These are phyloP conservation scores for Coregonus ussuriensis DNA, from an alignment of 2,797 vertebrate genomes.

Conservation along the genomic window DNA sequence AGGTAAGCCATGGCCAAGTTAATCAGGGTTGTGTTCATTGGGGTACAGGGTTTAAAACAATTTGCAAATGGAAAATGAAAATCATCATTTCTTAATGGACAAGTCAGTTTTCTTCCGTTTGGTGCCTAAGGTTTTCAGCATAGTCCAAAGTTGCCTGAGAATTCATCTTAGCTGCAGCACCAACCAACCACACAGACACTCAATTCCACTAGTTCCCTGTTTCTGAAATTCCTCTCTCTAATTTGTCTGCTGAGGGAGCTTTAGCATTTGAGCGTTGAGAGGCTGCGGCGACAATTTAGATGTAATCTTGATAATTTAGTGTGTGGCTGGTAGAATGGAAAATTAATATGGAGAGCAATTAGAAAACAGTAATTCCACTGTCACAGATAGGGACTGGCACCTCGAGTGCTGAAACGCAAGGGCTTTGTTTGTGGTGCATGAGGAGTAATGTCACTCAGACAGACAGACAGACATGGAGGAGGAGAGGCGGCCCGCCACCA, in stretches of 20 bases:
- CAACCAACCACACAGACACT: slow-evolving; percentile 13
- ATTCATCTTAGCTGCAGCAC: neutral
- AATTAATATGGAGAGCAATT: slow-evolving; percentile 74
- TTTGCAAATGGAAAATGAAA: too few species aligned
- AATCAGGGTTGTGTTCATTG: slow-evolving; percentile 18
- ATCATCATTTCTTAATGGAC: too few species aligned
- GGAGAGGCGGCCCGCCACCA: slow-evolving; percentile 2
- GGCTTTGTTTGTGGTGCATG: slow-evolving; percentile 38
- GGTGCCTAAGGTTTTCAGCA: slow-evolving; percentile 15
- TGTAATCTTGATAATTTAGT: slow-evolving; percentile 72
- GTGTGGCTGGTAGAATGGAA: slow-evolving; percentile 70
- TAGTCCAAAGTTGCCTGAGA: slow-evolving; percentile 17
- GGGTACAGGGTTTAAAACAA: neutral
- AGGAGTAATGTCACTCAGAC: slow-evolving; percentile 34
- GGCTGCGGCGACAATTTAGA: slow-evolving; percentile 71
- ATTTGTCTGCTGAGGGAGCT: slow-evolving; percentile 46
- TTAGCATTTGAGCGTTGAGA: slow-evolving; percentile 47
- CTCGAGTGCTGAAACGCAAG: slow-evolving; percentile 42
- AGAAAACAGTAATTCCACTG: slow-evolving; percentile 65
- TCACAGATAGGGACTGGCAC: slow-evolving; percentile 52
- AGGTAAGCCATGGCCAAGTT: slow-evolving; percentile 40
- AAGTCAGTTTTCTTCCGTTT: neutral
- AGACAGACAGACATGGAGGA: neutral
- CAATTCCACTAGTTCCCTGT: slow-evolving; percentile 20
- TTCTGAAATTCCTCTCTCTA: slow-evolving; percentile 28